Percentiles rank a stretch among this genome's conserved stretches.
phyloP scores from a whole-genome alignment of 2,888 invertebrate genomes.

The Sinohyriopsis cumingii region DNA sequence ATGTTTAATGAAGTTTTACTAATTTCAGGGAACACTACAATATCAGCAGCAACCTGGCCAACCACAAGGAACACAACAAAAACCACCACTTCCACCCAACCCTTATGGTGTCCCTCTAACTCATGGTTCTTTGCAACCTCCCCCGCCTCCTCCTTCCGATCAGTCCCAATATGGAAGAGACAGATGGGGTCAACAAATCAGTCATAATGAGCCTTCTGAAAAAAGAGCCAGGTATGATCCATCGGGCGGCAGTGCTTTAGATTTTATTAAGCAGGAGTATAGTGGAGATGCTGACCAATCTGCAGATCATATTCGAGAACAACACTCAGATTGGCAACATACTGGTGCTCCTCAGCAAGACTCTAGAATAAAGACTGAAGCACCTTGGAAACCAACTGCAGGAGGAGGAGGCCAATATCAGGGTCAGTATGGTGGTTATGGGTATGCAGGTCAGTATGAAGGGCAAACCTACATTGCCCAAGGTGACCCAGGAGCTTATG shows the following conservation, averaged over 20 bases:
- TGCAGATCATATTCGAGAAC: slow-evolving; percentile 16
- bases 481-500: neutral
- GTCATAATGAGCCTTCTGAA: slow-evolving; percentile 42
- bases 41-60: slow-evolving; percentile 9
- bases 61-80: slow-evolving; percentile 27
- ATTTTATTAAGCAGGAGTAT: slow-evolving; percentile 68
- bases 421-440: slow-evolving; percentile 15
- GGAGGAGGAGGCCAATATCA: slow-evolving; percentile 15
- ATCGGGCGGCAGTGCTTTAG: slow-evolving; percentile 57
- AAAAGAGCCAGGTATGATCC: slow-evolving; percentile 53
- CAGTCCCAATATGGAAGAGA: slow-evolving; percentile 23
- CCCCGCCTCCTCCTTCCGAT: slow-evolving; percentile 45
- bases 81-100: slow-evolving; percentile 13
- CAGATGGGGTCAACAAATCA: slow-evolving; percentile 17
- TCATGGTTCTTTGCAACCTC: slow-evolving; percentile 37
- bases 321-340: slow-evolving; percentile 10
- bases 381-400: slow-evolving; percentile 25
- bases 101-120: slow-evolving; percentile 30
- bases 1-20: no score
- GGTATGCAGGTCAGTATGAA: slow-evolving; percentile 1
- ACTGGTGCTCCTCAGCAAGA: neutral
- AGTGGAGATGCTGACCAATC: slow-evolving; percentile 50
- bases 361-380: slow-evolving; percentile 9
- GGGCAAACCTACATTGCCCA: slow-evolving; percentile 4
- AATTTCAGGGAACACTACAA: slow-evolving; percentile 4